Conservation (phyloP, 2,113 vertebrate species). For the Gallinago jamesoni region DNA sequence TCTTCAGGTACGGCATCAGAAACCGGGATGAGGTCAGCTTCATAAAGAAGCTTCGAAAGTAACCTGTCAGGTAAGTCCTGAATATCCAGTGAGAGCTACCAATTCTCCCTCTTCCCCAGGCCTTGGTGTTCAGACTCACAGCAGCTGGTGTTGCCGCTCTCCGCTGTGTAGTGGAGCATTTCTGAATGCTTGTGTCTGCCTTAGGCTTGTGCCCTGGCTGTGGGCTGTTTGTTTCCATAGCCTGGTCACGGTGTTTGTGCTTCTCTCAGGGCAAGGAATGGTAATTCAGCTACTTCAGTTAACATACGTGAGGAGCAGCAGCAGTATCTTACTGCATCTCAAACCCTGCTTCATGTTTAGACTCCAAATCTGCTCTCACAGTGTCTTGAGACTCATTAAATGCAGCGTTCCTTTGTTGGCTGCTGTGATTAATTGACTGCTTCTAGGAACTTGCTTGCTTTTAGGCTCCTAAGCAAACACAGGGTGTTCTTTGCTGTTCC, state of each 20-base stretch:
- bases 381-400: neutral
- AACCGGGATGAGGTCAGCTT: conserved; percentile 96
- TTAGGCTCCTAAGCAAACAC: neutral
- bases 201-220: accelerated
- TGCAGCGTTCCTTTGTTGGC: neutral
- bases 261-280: neutral
- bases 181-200: neutral
- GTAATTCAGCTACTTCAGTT: neutral
- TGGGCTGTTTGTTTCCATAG: too few species aligned
- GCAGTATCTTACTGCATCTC: neutral
- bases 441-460: neutral
- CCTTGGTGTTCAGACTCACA: neutral
- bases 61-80: neutral
- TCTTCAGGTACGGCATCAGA: conserved; percentile 88
- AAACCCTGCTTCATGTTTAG: neutral
- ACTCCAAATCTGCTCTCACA: neutral
- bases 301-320: neutral
- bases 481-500: neutral
- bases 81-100: neutral
- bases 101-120: neutral
- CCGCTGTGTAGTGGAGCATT: neutral
- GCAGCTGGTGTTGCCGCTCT: neutral
- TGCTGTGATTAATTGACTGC: neutral
- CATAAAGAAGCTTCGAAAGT: conserved; percentile 88
- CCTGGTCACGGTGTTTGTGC: neutral